Percentiles rank a stretch among this genome's conserved stretches.
phyloP scores from a whole-genome alignment of 2,797 vertebrate genomes.

The Distichodus sexfasciatus region DNA sequence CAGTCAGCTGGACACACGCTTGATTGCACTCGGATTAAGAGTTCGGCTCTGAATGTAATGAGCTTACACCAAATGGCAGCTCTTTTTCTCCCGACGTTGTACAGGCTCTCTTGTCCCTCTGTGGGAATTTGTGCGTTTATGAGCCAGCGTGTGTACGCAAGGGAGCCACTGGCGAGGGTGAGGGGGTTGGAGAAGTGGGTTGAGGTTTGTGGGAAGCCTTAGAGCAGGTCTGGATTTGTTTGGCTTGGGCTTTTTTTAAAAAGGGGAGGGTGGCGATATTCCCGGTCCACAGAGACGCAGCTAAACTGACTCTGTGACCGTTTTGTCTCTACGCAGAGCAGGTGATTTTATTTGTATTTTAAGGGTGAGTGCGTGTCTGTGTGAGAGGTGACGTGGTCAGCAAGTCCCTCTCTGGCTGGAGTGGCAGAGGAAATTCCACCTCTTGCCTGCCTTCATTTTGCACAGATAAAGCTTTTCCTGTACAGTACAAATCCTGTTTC shows the following conservation, averaged over 20 bases:
- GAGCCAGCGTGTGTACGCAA: conserved; percentile 23
- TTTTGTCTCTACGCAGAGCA: conserved; percentile 72
- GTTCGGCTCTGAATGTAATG: conserved; percentile 58
- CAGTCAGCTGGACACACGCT: conserved; percentile 40
- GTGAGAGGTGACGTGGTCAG: conserved; percentile 73
- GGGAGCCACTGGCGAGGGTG: conserved; percentile 52
- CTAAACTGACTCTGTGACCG: conserved; percentile 53
- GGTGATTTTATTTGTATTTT: conserved; percentile 72
- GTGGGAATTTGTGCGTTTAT: conserved; percentile 21
- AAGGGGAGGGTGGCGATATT: conserved; percentile 51
- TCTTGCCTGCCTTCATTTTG: conserved; percentile 91
- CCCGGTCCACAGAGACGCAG: conserved; percentile 62
- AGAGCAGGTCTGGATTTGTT: conserved; percentile 74
- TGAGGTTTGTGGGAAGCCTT: conserved; percentile 77
- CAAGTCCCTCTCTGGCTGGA: conserved; percentile 73
- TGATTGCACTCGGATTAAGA: conserved; percentile 66
- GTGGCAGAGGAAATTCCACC: conserved; percentile 97
- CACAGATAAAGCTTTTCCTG: conserved; percentile 99
- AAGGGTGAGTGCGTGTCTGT: conserved; percentile 5
- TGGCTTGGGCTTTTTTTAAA: conserved; percentile 71
- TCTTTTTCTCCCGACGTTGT: conserved; percentile 59
- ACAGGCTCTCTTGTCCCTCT: conserved; percentile 46
- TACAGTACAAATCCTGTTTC: conserved; percentile 97
- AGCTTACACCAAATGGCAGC: conserved; percentile 67
- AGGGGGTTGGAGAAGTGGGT: conserved; percentile 68